A percentile compares a stretch with the other conserved stretches of the same genome.
Conservation (phyloP, 2,888 invertebrate species). For the Acanthacorydalis orientalis region DNA sequence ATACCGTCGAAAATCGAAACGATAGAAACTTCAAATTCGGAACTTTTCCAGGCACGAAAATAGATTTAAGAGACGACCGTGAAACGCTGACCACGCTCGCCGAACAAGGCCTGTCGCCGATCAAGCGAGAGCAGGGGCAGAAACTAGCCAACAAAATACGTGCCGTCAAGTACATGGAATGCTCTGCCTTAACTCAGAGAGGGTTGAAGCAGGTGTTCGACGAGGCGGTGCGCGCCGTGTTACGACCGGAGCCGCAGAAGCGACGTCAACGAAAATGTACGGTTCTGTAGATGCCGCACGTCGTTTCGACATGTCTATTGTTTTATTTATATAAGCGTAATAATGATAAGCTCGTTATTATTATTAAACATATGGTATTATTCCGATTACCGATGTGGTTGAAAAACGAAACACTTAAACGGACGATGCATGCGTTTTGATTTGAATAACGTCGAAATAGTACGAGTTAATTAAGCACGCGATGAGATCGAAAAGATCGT, state of each 20-base stretch:
- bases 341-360: too few species aligned
- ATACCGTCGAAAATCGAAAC: too few species aligned
- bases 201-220: slow-evolving; percentile 98
- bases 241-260: slow-evolving; percentile 92
- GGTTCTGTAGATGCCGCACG: slow-evolving; percentile 22
- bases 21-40: background rate
- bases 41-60: slow-evolving; percentile 70
- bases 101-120: slow-evolving; percentile 87
- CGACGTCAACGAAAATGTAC: slow-evolving; percentile 84
- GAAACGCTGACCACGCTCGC: slow-evolving; percentile 83
- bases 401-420: too few species aligned
- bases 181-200: slow-evolving; percentile 95
- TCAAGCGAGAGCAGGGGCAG: slow-evolving; percentile 95
- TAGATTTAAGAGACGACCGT: slow-evolving; percentile 94
- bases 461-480: too few species aligned
- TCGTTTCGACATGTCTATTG: background rate
- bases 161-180: slow-evolving; percentile 98
- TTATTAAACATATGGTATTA: too few species aligned
- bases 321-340: too few species aligned
- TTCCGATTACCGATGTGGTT: too few species aligned
- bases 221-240: slow-evolving; percentile 93
- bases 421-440: too few species aligned
- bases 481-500: too few species aligned
- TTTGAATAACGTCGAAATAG: too few species aligned
- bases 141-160: slow-evolving; percentile 97